These are phyloP conservation scores for Cranoglanis bouderius DNA, from an alignment of 2,113 vertebrate genomes.

Conservation along the genomic window DNA sequence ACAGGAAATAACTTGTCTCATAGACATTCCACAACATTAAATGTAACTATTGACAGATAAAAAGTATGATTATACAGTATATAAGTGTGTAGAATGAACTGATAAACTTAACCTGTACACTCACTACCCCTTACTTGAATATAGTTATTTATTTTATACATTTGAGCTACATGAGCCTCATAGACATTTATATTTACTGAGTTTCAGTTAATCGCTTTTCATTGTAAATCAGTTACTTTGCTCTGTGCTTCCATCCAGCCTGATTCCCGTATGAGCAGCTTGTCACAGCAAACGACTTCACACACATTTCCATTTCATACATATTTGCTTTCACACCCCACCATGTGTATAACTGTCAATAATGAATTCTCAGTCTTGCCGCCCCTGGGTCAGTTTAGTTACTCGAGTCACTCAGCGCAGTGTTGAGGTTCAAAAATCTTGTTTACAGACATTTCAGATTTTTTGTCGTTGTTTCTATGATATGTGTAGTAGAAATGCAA, in stretches of 20 bases:
- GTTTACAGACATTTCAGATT: not conserved
- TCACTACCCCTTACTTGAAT: constrained; percentile 38
- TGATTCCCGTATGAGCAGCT: not conserved
- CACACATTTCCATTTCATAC: constrained; percentile 46
- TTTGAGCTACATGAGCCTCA: constrained; percentile 60
- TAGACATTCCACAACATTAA: not conserved
- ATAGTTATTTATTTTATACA: constrained; percentile 52
- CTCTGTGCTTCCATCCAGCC: not conserved
- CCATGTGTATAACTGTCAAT: constrained; percentile 33
- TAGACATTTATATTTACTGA: constrained; percentile 63
- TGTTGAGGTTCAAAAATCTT: too few species aligned
- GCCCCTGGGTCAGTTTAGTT: not conserved
- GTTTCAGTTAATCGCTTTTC: constrained; percentile 38
- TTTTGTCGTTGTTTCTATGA: too few species aligned
- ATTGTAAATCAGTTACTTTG: not conserved
- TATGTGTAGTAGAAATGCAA: too few species aligned
- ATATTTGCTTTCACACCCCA: constrained; percentile 40
- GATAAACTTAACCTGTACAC: not conserved
- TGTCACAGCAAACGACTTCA: constrained; percentile 39
- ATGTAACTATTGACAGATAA: not conserved
- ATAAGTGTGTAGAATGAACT: not conserved
- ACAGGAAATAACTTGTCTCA: too few species aligned
- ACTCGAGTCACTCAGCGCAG: too few species aligned
- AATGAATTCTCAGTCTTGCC: not conserved
- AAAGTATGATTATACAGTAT: not conserved